Conservation (phyloP, 2,113 vertebrate genomes). For the Osmerus mordax region DNA sequence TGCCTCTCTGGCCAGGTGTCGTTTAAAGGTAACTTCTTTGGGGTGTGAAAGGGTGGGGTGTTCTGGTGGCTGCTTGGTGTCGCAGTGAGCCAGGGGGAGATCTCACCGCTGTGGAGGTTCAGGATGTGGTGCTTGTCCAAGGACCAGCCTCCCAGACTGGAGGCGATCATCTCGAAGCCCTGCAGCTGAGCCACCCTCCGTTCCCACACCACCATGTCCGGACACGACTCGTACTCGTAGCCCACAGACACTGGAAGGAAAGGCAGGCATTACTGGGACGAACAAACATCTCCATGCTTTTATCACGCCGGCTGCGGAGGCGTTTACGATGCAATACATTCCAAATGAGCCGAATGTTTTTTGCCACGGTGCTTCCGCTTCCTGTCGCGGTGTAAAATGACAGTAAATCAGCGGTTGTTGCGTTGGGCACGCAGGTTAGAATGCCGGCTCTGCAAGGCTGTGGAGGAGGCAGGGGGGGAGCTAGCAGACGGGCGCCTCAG, state of each 20-base stretch:
- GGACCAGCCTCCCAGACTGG: conserved; percentile 84
- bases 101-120: conserved; percentile 85
- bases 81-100: background rate
- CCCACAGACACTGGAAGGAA: conserved; percentile 81
- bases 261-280: background rate
- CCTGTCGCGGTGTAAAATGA: background rate
- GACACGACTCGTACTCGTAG: conserved; percentile 84
- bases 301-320: background rate
- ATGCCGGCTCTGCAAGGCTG: background rate
- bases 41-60: background rate
- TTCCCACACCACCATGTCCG: conserved; percentile 83
- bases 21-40: background rate
- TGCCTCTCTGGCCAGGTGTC: background rate
- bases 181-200: conserved; percentile 80
- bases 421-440: background rate
- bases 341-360: background rate
- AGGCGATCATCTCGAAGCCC: conserved; percentile 85
- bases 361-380: background rate
- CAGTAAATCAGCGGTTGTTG: background rate
- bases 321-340: background rate
- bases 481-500: background rate
- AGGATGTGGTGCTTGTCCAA: conserved; percentile 85
- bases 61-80: background rate
- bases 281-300: conserved; percentile 4
- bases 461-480: background rate